These are phyloP conservation scores for Neolamprologus caudopunctatus DNA, from an alignment of 2,113 vertebrate genomes.

Conservation along the genomic window DNA sequence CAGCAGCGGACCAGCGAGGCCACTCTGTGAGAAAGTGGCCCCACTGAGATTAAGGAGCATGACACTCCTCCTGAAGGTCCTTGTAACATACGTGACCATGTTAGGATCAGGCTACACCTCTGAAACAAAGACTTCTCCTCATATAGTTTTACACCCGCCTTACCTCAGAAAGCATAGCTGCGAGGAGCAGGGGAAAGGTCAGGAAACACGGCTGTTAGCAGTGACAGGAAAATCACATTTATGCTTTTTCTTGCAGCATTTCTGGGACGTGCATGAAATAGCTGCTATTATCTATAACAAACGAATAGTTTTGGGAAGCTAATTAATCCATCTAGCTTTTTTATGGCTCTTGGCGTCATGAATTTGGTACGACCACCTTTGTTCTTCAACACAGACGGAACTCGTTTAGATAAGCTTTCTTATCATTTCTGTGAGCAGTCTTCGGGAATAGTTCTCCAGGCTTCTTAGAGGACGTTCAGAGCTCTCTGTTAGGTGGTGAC, in stretches of 20 bases:
- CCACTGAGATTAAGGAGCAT: constrained; percentile 45
- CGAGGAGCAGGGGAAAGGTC: neutral
- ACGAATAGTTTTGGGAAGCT: neutral
- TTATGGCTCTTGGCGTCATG: neutral
- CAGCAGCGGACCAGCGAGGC: neutral
- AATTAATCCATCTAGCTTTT: neutral
- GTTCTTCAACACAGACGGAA: neutral
- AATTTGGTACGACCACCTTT: neutral
- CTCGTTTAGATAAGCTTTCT: neutral
- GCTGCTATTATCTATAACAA: neutral
- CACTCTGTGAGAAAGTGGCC: constrained; percentile 46
- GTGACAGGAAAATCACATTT: neutral
- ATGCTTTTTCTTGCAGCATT: neutral
- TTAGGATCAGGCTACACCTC: constrained; percentile 5
- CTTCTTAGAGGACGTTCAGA: neutral
- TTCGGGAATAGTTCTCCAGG: neutral
- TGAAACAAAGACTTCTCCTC: neutral
- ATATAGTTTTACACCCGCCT: neutral
- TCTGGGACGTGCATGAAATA: neutral
- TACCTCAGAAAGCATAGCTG: neutral
- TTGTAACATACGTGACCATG: constrained; percentile 35
- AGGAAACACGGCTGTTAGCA: neutral
- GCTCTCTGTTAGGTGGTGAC: neutral
- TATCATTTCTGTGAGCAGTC: neutral
- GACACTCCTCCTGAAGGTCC: constrained; percentile 18